A percentile compares a stretch with the other conserved stretches of the same genome.
phyloP scores from a whole-genome alignment of 2,113 vertebrate genomes.

The Eira barbara region DNA sequence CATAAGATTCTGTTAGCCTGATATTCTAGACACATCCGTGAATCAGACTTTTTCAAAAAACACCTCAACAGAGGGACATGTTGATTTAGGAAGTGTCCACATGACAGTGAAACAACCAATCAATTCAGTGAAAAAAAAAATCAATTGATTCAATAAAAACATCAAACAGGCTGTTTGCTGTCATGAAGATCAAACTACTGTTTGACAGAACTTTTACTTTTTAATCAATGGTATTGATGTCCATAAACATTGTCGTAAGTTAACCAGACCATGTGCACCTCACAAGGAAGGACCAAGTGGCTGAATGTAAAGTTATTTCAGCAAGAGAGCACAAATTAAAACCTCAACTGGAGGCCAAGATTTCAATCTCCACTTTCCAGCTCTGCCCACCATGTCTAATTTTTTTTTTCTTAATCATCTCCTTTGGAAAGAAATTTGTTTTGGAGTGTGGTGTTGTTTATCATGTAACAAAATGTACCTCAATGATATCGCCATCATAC shows the following conservation, averaged over 20 bases:
- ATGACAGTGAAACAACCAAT: constrained; percentile 65
- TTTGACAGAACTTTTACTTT: constrained; percentile 76
- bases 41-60: constrained; percentile 43
- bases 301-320: constrained; percentile 40
- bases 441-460: constrained; percentile 39
- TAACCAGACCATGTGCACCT: constrained; percentile 17
- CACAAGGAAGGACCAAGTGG: neutral
- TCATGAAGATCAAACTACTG: constrained; percentile 74
- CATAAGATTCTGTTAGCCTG: neutral
- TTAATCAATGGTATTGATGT: constrained; percentile 67
- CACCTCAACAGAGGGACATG: neutral
- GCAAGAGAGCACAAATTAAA: neutral
- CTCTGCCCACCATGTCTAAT: neutral
- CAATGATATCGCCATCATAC: constrained; percentile 64
- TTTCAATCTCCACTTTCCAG: neutral
- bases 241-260: constrained; percentile 52
- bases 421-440: neutral
- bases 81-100: constrained; percentile 66
- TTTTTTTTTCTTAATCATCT: constrained; percentile 22
- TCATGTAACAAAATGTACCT: constrained; percentile 61
- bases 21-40: neutral
- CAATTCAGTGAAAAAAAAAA: constrained; percentile 67
- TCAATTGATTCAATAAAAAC: constrained; percentile 77
- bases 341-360: neutral
- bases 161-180: constrained; percentile 75